Base-by-base conservation (phyloP, 2,113 vertebrate species). In the Illadopsis cleaveri region DNA sequence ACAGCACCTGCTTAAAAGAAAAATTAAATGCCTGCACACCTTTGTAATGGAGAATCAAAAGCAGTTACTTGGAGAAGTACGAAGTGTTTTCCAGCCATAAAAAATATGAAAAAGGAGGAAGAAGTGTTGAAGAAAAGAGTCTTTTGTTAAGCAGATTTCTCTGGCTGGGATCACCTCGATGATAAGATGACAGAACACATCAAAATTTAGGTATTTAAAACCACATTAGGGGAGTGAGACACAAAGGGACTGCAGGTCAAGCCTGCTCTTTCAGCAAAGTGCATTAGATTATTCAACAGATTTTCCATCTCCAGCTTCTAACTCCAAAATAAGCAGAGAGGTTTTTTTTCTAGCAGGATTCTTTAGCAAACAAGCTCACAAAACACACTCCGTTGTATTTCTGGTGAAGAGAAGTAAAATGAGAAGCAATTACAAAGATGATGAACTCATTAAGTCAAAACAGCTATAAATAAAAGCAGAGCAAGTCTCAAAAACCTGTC, bases 401-500 rank as follows among this genome's bases (percentile, higher is more conserved):
- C 68, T 70, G 48, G 72, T 61, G 57, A 45, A 66, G 54, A 21
- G 42, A 71, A 65, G 45, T 33, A 35, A 86, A 90, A 75, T 17
- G 33, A 89, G 73, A 87, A 94, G 64, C 40, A 88, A 93, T 69
- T 77, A 94, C 60, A 90, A 72, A 2, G 27, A 66, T 37, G 50
- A 88, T 64, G 48, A 61, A 85, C 44, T 57, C 62, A 69, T 69
- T 90, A 86, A 82, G 45, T 90, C 87, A 24, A 83, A 92, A 50
- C 58, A 81, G 66, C n/a, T 62, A 47, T 57, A 86, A 90, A 93
- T 83, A 61, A 82, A 91, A 89, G 53, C 28, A 90, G 86, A 94
- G 72, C 20, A 35, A 51, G 61, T 27, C 38, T 86, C 44, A 47
- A 89, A 82, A 22, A 14, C 6, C 20, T 28, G 28, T 5, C 17